A percentile compares a stretch with the other conserved stretches of the same genome.
Conservation (phyloP, 2,113 vertebrate species). For the Syngnathus floridae region DNA sequence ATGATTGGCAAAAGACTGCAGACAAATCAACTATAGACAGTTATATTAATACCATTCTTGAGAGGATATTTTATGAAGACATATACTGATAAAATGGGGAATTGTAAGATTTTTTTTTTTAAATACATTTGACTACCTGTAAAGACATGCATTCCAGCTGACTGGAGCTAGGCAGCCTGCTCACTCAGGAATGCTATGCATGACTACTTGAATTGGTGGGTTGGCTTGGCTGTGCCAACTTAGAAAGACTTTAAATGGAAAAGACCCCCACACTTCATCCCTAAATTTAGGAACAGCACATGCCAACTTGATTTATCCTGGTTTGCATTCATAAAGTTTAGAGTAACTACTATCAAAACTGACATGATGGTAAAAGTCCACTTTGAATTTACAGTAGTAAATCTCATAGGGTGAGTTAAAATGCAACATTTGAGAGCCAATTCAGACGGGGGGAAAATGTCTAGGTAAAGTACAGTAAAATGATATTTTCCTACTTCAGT, state of each 20-base stretch:
- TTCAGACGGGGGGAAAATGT: background rate
- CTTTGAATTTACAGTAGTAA: background rate
- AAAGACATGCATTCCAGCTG: conserved; percentile 46
- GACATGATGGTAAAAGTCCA: background rate
- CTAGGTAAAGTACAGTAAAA: background rate
- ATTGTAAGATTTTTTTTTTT: background rate
- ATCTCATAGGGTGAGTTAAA: background rate
- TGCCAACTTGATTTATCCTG: background rate
- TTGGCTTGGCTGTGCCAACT: conserved; percentile 6
- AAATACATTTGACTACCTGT: conserved; percentile 19
- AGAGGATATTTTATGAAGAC: background rate
- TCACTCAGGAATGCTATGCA: conserved; percentile 64
- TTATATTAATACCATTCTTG: background rate
- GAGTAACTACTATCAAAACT: background rate
- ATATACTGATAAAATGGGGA: background rate
- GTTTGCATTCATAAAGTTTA: background rate
- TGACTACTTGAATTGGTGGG: conserved; percentile 58
- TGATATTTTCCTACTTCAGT: background rate
- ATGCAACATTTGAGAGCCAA: background rate
- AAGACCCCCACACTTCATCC: background rate
- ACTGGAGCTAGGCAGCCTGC: conserved; percentile 26
- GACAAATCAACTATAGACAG: background rate
- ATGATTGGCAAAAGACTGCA: conserved; percentile 32
- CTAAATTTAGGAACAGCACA: background rate
- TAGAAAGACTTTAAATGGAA: conserved; percentile 5